Percentiles rank a stretch among this genome's conserved stretches.
These are phyloP conservation scores for Morinoia aosen DNA, from an alignment of 2,888 invertebrate species.

Conservation along the genomic window DNA sequence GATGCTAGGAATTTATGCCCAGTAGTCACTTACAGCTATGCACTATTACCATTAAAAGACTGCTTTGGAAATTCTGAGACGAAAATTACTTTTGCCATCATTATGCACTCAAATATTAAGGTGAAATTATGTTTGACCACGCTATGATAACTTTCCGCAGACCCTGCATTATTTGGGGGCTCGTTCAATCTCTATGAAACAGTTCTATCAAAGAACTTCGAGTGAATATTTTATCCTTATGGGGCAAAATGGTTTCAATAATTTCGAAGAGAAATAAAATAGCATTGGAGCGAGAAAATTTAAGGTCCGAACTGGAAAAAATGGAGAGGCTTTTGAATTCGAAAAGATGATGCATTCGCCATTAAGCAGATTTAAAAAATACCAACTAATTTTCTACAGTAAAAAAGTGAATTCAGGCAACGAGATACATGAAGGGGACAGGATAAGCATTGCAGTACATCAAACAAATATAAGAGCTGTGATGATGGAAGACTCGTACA, in stretches of 20 bases:
- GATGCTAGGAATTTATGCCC: no score
- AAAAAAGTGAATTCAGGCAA: neutral
- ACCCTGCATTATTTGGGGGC: no score
- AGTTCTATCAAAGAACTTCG: neutral
- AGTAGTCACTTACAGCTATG: no score
- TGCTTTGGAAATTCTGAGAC: no score
- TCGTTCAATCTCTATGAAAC: no score
- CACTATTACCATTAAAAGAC: no score
- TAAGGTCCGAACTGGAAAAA: neutral
- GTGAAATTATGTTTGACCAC: no score
- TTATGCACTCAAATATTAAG: no score
- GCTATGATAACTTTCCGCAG: no score
- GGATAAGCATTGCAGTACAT: neutral
- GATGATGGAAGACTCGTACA: neutral
- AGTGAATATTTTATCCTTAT: neutral
- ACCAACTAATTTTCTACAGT: neutral
- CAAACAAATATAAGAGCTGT: neutral
- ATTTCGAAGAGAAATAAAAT: neutral
- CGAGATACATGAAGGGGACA: neutral
- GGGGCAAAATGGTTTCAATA: neutral
- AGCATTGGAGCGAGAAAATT: neutral
- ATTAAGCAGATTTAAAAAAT: neutral
- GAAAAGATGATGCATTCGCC: neutral
- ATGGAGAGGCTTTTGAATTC: neutral
- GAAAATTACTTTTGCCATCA: no score